A percentile compares a stretch with the other conserved stretches of the same genome.
These are phyloP conservation scores for Macrobrachium rosenbergii DNA, from an alignment of 1,140 invertebrate genomes.

Conservation along the genomic window DNA sequence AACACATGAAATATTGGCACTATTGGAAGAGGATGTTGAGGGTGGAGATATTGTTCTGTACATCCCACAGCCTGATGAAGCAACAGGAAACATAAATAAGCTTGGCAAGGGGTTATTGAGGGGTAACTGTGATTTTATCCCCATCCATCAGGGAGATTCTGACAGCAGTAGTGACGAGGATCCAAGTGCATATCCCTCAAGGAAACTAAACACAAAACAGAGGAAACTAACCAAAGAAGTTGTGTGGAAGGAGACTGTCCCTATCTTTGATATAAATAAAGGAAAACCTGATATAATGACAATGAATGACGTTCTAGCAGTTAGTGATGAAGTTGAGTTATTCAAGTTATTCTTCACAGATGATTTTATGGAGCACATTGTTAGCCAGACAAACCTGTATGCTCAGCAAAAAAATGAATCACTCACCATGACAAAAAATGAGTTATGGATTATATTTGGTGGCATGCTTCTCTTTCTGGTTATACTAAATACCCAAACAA, in stretches of 20 bases:
- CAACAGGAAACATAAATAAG: not conserved
- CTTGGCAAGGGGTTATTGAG: not conserved
- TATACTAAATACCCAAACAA: conserved; percentile 26
- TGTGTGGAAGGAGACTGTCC: conserved; percentile 5
- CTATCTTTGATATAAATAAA: conserved; percentile 5
- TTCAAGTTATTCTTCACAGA: not conserved
- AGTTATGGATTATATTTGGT: conserved; percentile 5
- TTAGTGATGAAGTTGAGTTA: not conserved
- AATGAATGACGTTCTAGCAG: not conserved
- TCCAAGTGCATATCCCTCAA: not conserved
- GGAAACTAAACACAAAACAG: not conserved
- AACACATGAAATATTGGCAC: conserved; percentile 6
- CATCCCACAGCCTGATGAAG: not conserved
- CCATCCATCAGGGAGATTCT: not conserved
- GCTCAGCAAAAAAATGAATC: not conserved
- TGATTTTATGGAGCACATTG: not conserved
- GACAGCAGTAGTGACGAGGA: not conserved
- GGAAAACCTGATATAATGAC: not conserved
- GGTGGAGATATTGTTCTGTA: not conserved
- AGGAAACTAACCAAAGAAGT: too few species aligned
- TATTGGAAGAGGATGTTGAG: not conserved
- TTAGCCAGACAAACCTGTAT: not conserved
- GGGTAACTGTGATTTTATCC: not conserved
- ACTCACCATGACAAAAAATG: not conserved
- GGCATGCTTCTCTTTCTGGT: conserved; percentile 5